A percentile compares a stretch with the other conserved stretches of the same genome.
Conservation (phyloP, 2,113 vertebrate species). For the Bettongia penicillata region DNA sequence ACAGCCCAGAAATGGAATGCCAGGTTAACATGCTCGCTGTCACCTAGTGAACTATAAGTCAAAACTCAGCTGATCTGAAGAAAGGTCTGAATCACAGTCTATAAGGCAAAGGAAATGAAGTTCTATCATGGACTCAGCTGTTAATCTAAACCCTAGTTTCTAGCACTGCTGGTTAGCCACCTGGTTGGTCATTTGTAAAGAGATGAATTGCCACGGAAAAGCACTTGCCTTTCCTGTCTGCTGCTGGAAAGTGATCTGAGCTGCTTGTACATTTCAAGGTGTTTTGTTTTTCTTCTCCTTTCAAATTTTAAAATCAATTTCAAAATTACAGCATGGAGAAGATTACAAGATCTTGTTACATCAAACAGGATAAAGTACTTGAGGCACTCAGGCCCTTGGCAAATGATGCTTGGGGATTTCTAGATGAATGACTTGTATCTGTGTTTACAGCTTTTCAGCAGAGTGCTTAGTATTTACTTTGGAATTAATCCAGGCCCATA, state of each 20-base stretch:
- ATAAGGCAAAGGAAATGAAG: not conserved
- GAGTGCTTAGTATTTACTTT: conserved; percentile 79
- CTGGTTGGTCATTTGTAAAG: not conserved
- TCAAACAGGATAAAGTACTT: conserved; percentile 51
- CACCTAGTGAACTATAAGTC: not conserved
- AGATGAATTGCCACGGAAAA: not conserved
- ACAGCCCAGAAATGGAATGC: not conserved
- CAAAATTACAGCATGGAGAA: conserved; percentile 29
- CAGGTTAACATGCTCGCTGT: not conserved
- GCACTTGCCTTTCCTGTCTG: not conserved
- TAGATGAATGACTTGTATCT: conserved; percentile 58
- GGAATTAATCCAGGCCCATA: conserved; percentile 81
- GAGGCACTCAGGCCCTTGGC: conserved; percentile 55
- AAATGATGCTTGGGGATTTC: conserved; percentile 43
- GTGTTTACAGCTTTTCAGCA: conserved; percentile 72
- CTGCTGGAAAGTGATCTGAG: conserved; percentile 12
- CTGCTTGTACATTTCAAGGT: not conserved
- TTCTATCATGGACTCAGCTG: not conserved
- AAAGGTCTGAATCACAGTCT: not conserved
- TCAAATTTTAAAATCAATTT: conserved; percentile 19
- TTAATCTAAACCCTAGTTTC: not conserved
- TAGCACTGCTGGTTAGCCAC: not conserved
- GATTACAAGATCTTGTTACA: conserved; percentile 17
- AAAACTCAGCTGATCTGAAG: not conserved
- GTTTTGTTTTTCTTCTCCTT: not conserved